phyloP scores from a whole-genome alignment of 2,888 invertebrate species.

The Drosophila pullipes region DNA sequence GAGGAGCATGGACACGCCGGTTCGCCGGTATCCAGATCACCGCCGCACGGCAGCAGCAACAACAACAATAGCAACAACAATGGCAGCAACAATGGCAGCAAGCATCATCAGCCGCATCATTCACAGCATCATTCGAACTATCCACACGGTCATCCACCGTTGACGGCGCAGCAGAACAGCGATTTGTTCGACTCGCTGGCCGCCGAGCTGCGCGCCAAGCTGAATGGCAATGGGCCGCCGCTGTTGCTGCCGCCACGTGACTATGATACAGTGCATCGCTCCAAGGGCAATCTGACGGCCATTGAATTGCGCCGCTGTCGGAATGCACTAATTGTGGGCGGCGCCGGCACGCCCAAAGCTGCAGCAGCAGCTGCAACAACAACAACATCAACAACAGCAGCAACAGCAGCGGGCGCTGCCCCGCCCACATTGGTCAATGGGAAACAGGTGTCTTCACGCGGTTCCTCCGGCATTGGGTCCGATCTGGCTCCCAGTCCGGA shows the following conservation, averaged over 20 bases:
- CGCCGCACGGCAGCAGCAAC: conserved; percentile 54
- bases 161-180: conserved; percentile 87
- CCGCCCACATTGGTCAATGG: conserved; percentile 52
- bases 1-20: conserved; percentile 87
- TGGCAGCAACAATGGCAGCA: conserved; percentile 24
- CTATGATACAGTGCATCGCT: conserved; percentile 94
- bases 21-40: conserved; percentile 84
- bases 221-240: conserved; percentile 89
- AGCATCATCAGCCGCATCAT: conserved; percentile 43
- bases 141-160: conserved; percentile 61
- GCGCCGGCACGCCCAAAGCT: conserved; percentile 73
- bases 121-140: conserved; percentile 60
- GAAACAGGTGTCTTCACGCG: conserved; percentile 89
- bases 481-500: conserved; percentile 95
- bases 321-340: conserved; percentile 85
- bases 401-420: conserved; percentile 85
- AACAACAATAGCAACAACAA: conserved; percentile 15
- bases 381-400: conserved; percentile 85
- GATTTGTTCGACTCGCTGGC: conserved; percentile 96
- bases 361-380: neutral
- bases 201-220: conserved; percentile 93
- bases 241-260: conserved; percentile 96
- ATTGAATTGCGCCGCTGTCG: conserved; percentile 88
- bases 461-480: conserved; percentile 95
- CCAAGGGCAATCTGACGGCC: conserved; percentile 90